These are phyloP conservation scores for Phyllotreta striolata DNA, from an alignment of 2,888 invertebrate genomes.

Conservation along the genomic window DNA sequence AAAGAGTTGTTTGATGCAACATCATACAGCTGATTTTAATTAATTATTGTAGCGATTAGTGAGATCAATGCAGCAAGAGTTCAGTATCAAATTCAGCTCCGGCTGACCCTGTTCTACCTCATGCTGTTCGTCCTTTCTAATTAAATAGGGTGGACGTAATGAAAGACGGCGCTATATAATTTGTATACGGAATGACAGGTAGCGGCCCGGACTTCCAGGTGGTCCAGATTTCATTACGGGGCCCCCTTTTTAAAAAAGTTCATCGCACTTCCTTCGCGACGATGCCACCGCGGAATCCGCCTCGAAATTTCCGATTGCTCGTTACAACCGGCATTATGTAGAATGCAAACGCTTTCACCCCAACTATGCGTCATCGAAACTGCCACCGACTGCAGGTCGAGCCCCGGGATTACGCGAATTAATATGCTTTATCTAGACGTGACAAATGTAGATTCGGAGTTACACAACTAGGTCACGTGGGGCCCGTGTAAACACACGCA, in stretches of 20 bases:
- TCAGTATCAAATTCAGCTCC: constrained; percentile 5
- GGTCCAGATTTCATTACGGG: constrained; percentile 35
- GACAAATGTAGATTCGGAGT: constrained; percentile 40
- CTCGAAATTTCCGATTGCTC: no score
- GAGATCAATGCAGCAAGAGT: neutral
- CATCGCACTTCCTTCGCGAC: constrained; percentile 28
- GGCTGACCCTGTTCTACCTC: constrained; percentile 2
- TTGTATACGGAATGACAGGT: constrained; percentile 36
- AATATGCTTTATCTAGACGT: constrained; percentile 41
- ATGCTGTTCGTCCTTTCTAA: constrained; percentile 21
- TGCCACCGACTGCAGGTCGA: constrained; percentile 30
- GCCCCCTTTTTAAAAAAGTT: constrained; percentile 15
- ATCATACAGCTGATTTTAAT: no score
- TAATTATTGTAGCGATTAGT: neutral
- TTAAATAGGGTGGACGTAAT: constrained; percentile 33
- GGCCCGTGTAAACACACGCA: constrained; percentile 36
- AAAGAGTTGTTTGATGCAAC: neutral
- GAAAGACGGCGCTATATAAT: constrained; percentile 31
- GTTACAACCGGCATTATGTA: no score
- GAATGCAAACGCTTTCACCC: no score
- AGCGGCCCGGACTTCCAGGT: constrained; percentile 33
- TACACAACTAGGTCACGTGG: constrained; percentile 41
- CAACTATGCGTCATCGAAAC: constrained; percentile 24
- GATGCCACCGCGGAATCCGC: no score
- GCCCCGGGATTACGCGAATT: constrained; percentile 36